Base-by-base conservation (phyloP, 1,140 invertebrate genomes). In the Ceratina calcarata region DNA sequence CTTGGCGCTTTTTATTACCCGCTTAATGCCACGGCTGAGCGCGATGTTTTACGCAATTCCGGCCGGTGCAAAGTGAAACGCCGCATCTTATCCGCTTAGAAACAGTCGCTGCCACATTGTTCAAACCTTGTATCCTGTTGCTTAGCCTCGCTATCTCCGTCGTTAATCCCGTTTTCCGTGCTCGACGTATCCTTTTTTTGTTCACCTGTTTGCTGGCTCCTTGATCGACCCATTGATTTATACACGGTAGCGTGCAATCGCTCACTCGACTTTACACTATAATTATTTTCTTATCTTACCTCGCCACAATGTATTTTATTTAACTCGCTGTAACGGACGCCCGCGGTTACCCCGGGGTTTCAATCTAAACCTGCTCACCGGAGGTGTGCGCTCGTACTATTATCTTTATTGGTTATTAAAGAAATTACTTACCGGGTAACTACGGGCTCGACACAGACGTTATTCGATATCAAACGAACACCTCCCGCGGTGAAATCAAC, bases 401-500 rank as follows among this genome's bases (percentile, higher is more conserved):
- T 16, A 45, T 58, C 27, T 27, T 27, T 76, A 58, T 67, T 27
- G 22, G 20, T 45, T 24, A 76, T 76, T 76, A 76, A 76, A 55
- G 32, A 67, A 76, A 76, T 76, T 76, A 18, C 22, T 20, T 2
- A 18, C 12, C 15, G 16, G 22, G 16, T 6, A 27, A 15, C 20
- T 7, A 27, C 49, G 10, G 0, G 1, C 7, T 1, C 22, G 49
- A 55, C 37, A 45, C 37, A 27, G 22, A 16, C 51, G 67, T 69
- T 53, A 69, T 10, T 45, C 37, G 37, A 45, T 45, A 45, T 45
- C 37, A 45, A 10, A 45, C 37, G 37, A 45, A 45, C 37, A 45
- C 37, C 37, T 45, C 37, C 37, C 16, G 66, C 49, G 66, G 66
- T 20, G 60, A 78, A 78, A 85, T 83, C 83, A 67, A 20, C 51